Evolutionary conservation across 2,113 vertebrate species (phyloP).

Genomic region (Delphinapterus leucas): DNA sequence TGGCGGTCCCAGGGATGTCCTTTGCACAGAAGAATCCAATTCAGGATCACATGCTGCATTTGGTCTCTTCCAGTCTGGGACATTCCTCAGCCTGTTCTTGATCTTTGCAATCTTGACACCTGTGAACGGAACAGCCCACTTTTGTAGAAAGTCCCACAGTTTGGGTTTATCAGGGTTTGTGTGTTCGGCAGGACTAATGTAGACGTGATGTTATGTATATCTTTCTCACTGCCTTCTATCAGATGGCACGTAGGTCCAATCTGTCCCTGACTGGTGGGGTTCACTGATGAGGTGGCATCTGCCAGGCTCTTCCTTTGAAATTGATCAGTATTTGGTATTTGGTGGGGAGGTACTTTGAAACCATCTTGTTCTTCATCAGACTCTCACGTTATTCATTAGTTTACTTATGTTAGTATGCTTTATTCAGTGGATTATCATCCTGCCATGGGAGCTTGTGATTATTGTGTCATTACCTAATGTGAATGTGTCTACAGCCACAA

Average conservation of each 20-base stretch:
- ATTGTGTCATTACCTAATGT: not conserved
- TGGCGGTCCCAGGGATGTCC: not conserved
- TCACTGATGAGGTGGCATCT: not conserved
- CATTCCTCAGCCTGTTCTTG: not conserved
- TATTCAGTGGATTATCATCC: not conserved
- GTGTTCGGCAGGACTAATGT: not conserved
- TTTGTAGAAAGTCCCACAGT: not conserved
- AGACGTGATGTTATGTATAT: not conserved
- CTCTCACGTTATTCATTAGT: too few relatives aligned
- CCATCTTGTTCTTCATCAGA: not conserved
- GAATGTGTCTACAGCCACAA: not conserved
- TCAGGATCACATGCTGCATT: fast-evolving
- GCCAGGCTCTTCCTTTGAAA: not conserved
- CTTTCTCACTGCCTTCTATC: too few relatives aligned
- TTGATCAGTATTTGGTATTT: not conserved
- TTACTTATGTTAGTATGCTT: not conserved
- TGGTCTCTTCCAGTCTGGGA: not conserved
- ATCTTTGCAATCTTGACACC: not conserved
- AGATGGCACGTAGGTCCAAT: fast-evolving
- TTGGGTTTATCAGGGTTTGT: not conserved
- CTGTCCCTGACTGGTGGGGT: not conserved
- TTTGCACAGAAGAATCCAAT: not conserved
- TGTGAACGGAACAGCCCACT: not conserved
- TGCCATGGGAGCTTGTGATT: not conserved
- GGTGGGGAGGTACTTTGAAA: not conserved